Conservation (phyloP, 2,113 vertebrate species). For the Lepus europaeus region DNA sequence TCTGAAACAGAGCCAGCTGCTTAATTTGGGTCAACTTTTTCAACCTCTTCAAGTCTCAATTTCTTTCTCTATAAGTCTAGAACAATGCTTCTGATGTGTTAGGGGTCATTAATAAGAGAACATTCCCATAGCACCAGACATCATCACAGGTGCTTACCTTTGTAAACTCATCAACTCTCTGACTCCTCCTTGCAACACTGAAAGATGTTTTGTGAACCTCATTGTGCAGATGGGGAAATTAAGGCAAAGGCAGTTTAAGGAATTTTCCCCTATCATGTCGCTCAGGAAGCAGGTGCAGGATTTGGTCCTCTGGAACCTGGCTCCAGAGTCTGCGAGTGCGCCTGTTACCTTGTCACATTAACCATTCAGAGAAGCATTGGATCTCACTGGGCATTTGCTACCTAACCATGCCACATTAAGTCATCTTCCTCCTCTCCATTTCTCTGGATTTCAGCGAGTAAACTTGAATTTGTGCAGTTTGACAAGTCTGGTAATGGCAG, state of each 20-base stretch:
- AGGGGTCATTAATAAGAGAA: background rate
- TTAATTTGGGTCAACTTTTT: background rate
- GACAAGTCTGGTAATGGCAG: background rate
- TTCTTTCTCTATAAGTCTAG: background rate
- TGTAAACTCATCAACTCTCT: background rate
- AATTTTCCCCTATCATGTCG: background rate
- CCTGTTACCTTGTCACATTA: background rate
- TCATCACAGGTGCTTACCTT: background rate
- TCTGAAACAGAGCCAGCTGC: background rate
- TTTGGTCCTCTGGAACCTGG: background rate
- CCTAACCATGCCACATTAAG: background rate
- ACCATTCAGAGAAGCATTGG: background rate
- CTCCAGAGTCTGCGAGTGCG: background rate
- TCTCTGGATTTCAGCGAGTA: background rate
- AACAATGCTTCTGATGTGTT: background rate
- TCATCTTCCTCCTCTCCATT: background rate
- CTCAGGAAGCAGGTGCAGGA: background rate
- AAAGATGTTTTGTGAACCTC: background rate
- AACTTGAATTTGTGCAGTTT: background rate
- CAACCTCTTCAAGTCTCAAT: background rate
- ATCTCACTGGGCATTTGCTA: background rate
- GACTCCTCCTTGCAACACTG: background rate
- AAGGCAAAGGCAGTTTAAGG: background rate
- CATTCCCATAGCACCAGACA: rapidly evolving
- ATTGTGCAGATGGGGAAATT: background rate